A percentile compares a stretch with the other conserved stretches of the same genome.
phyloP scores from a whole-genome alignment of 2,113 vertebrate genomes.

The Brachypteracias leptosomus region DNA sequence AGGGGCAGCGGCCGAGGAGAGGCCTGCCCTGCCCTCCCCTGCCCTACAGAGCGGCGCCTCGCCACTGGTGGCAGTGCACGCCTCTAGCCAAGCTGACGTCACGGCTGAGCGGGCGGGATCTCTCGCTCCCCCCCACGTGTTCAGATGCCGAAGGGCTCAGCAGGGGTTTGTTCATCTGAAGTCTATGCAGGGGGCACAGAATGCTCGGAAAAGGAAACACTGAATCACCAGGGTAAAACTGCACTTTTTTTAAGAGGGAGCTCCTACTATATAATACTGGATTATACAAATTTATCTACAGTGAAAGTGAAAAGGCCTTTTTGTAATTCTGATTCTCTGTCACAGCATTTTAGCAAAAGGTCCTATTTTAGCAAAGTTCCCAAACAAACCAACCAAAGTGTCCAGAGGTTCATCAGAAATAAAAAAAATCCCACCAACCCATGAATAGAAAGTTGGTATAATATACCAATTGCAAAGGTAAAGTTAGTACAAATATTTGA shows the following conservation, averaged over 20 bases:
- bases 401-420: background rate
- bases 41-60: fast-evolving
- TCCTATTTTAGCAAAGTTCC: background rate
- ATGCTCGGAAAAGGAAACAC: background rate
- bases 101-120: background rate
- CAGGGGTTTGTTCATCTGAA: background rate
- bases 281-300: background rate
- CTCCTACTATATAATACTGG: background rate
- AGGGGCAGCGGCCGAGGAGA: background rate
- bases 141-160: background rate
- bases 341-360: background rate
- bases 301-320: background rate
- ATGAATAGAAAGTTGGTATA: background rate
- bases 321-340: background rate
- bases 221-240: background rate
- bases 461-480: background rate
- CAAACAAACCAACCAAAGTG: background rate
- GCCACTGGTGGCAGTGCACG: fast-evolving
- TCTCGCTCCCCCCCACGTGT: background rate
- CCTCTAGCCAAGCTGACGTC: background rate
- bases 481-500: background rate
- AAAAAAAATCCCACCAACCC: background rate
- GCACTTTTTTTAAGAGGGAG: background rate
- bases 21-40: background rate
- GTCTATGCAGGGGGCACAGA: background rate